These are phyloP conservation scores for Neoarius graeffei DNA, from an alignment of 2,113 vertebrate species.

Conservation along the genomic window DNA sequence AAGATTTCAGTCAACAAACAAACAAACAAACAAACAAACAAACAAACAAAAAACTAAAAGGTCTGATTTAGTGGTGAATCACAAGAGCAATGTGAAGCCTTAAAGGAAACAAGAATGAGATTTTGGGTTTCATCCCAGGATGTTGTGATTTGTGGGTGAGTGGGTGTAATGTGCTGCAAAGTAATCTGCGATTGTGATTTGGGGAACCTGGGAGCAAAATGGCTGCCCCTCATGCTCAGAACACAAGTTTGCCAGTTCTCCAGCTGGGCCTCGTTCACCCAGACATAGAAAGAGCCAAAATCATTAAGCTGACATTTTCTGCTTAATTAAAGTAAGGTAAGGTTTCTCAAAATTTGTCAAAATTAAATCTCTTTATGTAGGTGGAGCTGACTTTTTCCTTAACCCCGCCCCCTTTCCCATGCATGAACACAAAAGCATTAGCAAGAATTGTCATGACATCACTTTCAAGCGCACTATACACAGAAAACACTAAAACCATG, in stretches of 20 bases:
- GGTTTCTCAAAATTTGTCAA: background rate
- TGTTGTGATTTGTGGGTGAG: constrained; percentile 16
- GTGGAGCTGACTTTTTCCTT: background rate
- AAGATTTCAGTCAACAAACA: background rate
- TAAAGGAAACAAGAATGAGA: background rate
- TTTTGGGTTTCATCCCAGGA: background rate
- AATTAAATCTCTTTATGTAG: background rate
- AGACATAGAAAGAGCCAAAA: constrained; percentile 14
- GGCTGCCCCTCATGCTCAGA: constrained; percentile 20
- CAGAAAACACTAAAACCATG: too few relatives aligned
- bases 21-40: background rate
- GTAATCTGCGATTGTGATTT: constrained; percentile 39
- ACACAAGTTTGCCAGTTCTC: constrained; percentile 14
- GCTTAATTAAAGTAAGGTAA: constrained; percentile 7
- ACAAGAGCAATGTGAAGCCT: background rate
- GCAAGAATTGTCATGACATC: background rate
- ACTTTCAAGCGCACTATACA: background rate
- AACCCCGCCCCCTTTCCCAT: background rate
- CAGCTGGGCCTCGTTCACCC: constrained; percentile 42
- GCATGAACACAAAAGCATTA: background rate
- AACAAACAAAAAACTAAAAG: background rate
- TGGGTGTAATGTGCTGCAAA: constrained; percentile 6
- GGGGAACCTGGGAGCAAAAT: constrained; percentile 34
- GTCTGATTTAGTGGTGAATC: background rate
- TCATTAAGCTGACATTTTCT: constrained; percentile 50